Percentiles rank a stretch among this genome's conserved stretches.
These are phyloP conservation scores for Tenebrosternarchus preto DNA, from an alignment of 2,113 vertebrate genomes.

Conservation along the genomic window DNA sequence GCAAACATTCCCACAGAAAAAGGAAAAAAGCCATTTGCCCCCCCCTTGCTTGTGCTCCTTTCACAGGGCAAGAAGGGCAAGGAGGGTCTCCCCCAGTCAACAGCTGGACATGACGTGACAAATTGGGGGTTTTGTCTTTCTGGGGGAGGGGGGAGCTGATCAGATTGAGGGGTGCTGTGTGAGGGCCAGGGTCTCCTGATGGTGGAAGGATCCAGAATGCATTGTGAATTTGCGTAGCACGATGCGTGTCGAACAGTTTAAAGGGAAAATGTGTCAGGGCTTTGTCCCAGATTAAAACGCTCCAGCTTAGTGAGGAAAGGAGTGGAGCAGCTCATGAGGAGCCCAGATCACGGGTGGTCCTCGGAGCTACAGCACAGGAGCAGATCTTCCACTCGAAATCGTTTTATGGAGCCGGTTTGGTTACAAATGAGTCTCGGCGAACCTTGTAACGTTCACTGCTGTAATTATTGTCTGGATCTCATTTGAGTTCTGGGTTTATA, in stretches of 20 bases:
- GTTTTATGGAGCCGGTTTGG: slow-evolving; percentile 44
- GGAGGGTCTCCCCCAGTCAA: slow-evolving; percentile 84
- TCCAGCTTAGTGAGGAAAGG: slow-evolving; percentile 42
- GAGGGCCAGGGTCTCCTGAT: slow-evolving; percentile 48
- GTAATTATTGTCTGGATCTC: slow-evolving; percentile 50
- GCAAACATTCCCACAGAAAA: slow-evolving; percentile 86
- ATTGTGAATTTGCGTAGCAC: slow-evolving; percentile 51
- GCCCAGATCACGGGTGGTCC: slow-evolving; percentile 21
- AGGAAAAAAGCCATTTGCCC: slow-evolving; percentile 87
- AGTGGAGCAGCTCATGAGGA: slow-evolving; percentile 28
- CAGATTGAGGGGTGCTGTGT: slow-evolving; percentile 32
- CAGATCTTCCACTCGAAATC: slow-evolving; percentile 3
- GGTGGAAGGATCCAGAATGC: slow-evolving; percentile 70
- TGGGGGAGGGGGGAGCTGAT: slow-evolving; percentile 47
- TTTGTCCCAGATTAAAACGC: slow-evolving; percentile 60
- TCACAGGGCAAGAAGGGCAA: slow-evolving; percentile 72
- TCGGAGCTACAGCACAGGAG: slow-evolving; percentile 28
- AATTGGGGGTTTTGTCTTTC: slow-evolving; percentile 83
- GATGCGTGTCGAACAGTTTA: slow-evolving; percentile 60
- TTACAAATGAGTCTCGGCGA: slow-evolving; percentile 47
- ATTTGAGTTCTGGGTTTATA: slow-evolving; percentile 18
- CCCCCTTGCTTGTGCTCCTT: slow-evolving; percentile 64
- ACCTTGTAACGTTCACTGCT: slow-evolving; percentile 48
- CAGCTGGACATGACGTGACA: slow-evolving; percentile 96
- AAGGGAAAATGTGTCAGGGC: slow-evolving; percentile 54